Evolutionary conservation across 1,140 invertebrate species (phyloP).

Genomic region (Drosophila orena): DNA sequence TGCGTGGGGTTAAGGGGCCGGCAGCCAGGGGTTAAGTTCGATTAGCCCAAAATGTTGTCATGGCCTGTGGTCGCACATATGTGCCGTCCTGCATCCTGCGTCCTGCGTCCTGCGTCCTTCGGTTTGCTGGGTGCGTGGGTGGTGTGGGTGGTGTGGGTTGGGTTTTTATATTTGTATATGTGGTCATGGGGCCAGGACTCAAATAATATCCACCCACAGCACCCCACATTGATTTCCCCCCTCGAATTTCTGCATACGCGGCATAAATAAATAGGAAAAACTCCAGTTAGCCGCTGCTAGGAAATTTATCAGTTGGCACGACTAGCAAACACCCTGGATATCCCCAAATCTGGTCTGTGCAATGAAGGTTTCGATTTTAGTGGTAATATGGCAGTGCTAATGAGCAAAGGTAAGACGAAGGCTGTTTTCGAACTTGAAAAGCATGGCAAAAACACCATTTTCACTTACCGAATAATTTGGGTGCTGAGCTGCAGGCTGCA

Average conservation of each 20-base stretch:
- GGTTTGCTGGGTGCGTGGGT: background rate
- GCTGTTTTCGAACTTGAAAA: no score
- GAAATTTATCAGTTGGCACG: background rate
- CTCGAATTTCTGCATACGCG: conserved; percentile 50
- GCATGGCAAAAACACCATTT: no score
- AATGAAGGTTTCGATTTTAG: no score
- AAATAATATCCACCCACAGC: conserved; percentile 77
- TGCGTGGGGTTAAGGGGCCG: conserved; percentile 7
- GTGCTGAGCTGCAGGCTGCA: background rate
- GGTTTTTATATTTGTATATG: conserved; percentile 21
- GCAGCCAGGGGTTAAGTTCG: conserved; percentile 79
- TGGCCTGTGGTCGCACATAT: conserved; percentile 81
- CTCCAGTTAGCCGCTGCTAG: conserved; percentile 17
- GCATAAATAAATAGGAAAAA: conserved; percentile 77
- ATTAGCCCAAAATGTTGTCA: conserved; percentile 82
- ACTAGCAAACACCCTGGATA: background rate
- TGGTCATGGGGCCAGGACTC: conserved; percentile 74
- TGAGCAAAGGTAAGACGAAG: no score
- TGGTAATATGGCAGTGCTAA: no score
- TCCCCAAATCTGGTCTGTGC: background rate
- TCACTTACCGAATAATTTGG: no score
- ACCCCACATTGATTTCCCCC: conserved; percentile 2
- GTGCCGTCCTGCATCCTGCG: conserved; percentile 38
- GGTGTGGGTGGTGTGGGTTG: no score
- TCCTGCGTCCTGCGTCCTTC: conserved; percentile 14